Evolutionary conservation across 2,113 vertebrate genomes (phyloP), one percentile per base, ranked within the genome.

Genomic region (Lophochroa leadbeateri): DNA sequence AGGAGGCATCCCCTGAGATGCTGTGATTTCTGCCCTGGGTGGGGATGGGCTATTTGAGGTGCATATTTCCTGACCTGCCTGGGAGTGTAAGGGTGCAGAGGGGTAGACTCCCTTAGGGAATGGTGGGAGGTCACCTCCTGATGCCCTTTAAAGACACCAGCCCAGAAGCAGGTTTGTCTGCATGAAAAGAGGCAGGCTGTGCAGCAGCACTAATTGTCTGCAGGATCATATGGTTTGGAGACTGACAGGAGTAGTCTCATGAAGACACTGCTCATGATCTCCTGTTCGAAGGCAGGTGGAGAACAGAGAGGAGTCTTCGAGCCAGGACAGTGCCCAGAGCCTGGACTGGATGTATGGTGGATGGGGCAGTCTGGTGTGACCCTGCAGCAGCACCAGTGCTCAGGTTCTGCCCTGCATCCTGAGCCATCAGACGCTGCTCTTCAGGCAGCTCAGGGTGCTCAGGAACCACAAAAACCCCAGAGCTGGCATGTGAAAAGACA

Each of bases 341-440:
- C 27, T 0, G 3, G 27, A 1, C n/a, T 10, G 35, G 65, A 7
- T 5, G 28, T 0, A 2, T 24, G 49, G 63, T 29, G 39, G 35
- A 3, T 14, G 52, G 67, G 9, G 31, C 19, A 57, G 19, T 29
- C 31, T 49, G 70, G 13, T 13, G 39, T 11, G n/a, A 58, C 44
- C 28, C 43, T 12, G 1, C 0, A 5, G 67, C 20, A 91, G 65
- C 80, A 50, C 31, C 8, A 7, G 33, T 18, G 58, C 71, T 65
- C 14, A 25, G 65, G 35, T 7, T 31, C 28, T 57, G 20, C 69
- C 35, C 55, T 43, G 27, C 9, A 1, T 4, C 69, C 12, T 14
- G 19, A 33, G 43, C 43, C 10, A 6, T 11, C 14, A 3, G 28
- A n/a, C 0, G 2, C 53, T 55, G 41, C 47, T 49, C 37, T 15